phyloP scores from a whole-genome alignment of 2,797 vertebrate species.

The Scarus forsteni region DNA sequence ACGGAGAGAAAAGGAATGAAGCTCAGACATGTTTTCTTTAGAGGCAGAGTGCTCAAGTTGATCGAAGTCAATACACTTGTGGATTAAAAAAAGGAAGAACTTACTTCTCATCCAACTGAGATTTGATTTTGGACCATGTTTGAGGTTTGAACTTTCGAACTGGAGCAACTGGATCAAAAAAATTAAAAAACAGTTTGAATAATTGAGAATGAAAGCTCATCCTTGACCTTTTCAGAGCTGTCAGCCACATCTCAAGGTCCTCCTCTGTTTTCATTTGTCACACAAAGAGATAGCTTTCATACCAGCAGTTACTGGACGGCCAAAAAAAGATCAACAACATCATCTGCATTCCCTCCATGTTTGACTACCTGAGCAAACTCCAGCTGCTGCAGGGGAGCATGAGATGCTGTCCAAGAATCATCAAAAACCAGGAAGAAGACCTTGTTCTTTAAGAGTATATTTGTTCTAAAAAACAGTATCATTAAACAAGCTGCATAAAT shows the following conservation, averaged over 20 bases:
- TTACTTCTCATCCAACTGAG: neutral
- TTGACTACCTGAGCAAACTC: neutral
- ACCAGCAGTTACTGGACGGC: neutral
- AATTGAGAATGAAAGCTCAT: slow-evolving; percentile 6
- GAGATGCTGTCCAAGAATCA: too few species aligned
- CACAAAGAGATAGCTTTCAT: neutral
- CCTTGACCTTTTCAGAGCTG: neutral
- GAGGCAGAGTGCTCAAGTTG: slow-evolving; percentile 16
- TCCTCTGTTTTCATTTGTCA: slow-evolving; percentile 8
- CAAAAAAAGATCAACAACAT: neutral
- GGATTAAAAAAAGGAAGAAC: neutral
- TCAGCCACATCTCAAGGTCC: slow-evolving; percentile 5
- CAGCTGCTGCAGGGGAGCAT: neutral
- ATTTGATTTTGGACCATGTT: neutral
- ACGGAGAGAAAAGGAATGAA: slow-evolving; percentile 27
- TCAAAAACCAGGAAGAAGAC: too few species aligned
- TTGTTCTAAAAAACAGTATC: too few species aligned
- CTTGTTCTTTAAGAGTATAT: too few species aligned
- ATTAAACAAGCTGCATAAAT: too few species aligned
- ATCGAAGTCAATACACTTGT: neutral
- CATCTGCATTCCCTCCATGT: neutral
- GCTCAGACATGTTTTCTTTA: slow-evolving; percentile 29
- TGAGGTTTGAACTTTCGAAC: slow-evolving; percentile 18
- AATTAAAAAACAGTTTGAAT: neutral
- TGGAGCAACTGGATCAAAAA: neutral